Conservation (phyloP, 2,797 vertebrate species). For the Acanthopagrus latus region DNA sequence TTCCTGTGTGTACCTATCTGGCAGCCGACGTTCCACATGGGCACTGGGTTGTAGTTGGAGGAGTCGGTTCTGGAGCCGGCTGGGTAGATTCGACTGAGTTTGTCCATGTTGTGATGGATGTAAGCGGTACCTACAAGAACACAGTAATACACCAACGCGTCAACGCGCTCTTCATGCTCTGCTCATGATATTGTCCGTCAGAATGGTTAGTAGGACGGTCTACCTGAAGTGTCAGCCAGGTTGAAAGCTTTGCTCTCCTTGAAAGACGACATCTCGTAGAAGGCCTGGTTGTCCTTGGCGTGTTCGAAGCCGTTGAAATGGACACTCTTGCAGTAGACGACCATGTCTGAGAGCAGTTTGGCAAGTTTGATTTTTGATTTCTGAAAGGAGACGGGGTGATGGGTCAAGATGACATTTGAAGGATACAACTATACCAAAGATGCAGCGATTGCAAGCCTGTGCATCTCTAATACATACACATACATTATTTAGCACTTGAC, state of each 20-base stretch:
- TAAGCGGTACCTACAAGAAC: constrained; percentile 81
- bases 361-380: constrained; percentile 92
- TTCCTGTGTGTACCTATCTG: constrained; percentile 79
- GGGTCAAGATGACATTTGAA: not conserved
- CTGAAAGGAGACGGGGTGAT: constrained; percentile 67
- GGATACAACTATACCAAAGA: too few species aligned
- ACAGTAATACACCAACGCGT: not conserved
- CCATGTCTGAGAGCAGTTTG: constrained; percentile 92
- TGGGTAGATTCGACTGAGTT: constrained; percentile 95
- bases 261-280: constrained; percentile 95
- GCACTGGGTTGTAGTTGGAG: constrained; percentile 95
- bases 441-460: too few species aligned
- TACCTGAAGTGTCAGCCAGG: constrained; percentile 91
- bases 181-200: not conserved
- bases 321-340: constrained; percentile 97
- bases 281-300: constrained; percentile 84
- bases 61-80: constrained; percentile 94
- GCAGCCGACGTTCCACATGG: constrained; percentile 95
- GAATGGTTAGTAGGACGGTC: not conserved
- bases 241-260: constrained; percentile 91
- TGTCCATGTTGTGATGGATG: constrained; percentile 91
- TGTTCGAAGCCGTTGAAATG: constrained; percentile 92
- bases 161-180: not conserved
- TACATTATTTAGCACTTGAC: not conserved
- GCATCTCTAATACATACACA: too few species aligned